phyloP scores from a whole-genome alignment of 2,888 invertebrate species.

The Drosophila imparisetae region DNA sequence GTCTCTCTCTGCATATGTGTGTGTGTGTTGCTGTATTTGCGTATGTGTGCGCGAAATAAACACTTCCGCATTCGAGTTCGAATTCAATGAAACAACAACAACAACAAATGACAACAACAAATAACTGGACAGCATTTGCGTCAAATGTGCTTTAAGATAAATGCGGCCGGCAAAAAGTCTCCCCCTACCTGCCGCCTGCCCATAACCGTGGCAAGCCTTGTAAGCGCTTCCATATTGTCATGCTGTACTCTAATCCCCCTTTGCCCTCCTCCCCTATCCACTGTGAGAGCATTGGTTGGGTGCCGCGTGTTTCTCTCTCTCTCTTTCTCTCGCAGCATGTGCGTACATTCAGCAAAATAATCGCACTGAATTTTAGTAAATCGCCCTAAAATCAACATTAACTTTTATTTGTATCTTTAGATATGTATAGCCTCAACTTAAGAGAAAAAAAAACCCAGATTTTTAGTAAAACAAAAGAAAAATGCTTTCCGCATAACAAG shows the following conservation, averaged over 20 bases:
- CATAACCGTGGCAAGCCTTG: background rate
- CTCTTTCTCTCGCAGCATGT: background rate
- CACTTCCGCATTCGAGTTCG: constrained; percentile 76
- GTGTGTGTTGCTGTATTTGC: constrained; percentile 54
- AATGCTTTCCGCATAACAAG: background rate
- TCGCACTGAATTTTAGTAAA: background rate
- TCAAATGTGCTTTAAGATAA: constrained; percentile 51
- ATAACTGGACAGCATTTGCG: constrained; percentile 50
- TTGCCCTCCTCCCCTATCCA: too few species aligned
- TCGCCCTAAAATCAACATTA: background rate
- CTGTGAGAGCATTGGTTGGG: constrained; percentile 8
- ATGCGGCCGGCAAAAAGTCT: constrained; percentile 54
- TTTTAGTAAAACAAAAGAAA: background rate
- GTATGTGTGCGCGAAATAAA: constrained; percentile 65
- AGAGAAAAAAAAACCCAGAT: background rate
- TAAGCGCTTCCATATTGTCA: constrained; percentile 4
- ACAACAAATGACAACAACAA: constrained; percentile 29
- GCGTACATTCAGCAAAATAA: background rate
- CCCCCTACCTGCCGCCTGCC: background rate
- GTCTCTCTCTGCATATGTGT: constrained; percentile 9
- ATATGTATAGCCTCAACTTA: background rate
- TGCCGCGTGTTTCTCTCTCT: background rate
- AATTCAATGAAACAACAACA: constrained; percentile 66
- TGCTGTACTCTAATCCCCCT: background rate
- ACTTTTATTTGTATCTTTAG: background rate